Evolutionary conservation across 1,140 invertebrate species (phyloP).

Genomic region (Phymorhynchus buccinoides): DNA sequence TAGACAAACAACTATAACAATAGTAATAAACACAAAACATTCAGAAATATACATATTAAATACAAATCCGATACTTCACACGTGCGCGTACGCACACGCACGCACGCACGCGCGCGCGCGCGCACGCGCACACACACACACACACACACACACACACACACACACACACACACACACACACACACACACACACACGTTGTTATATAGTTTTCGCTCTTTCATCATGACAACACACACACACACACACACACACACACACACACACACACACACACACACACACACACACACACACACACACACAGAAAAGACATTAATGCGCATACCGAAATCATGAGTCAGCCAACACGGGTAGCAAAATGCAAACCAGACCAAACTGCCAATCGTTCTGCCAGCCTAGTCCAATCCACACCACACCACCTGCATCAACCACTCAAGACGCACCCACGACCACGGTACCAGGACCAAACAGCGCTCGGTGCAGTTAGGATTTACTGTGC

Average conservation of each 20-base stretch:
- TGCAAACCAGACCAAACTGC: too few species aligned
- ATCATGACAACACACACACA: conserved; percentile 11
- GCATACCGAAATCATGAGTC: not conserved
- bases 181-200: not conserved
- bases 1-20: too few species aligned
- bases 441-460: too few species aligned
- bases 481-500: not conserved
- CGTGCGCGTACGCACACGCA: not conserved
- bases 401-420: too few species aligned
- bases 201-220: too few species aligned
- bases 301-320: not conserved
- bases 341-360: not conserved
- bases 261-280: not conserved
- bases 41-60: too few species aligned
- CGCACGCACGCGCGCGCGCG: not conserved
- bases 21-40: too few species aligned
- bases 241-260: not conserved
- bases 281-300: conserved; percentile 3
- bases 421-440: too few species aligned
- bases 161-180: not conserved
- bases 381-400: too few species aligned
- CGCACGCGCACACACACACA: not conserved
- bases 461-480: not conserved
- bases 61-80: too few species aligned
- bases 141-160: conserved; percentile 11